Percentiles rank a stretch among this genome's conserved stretches.
phyloP scores from a whole-genome alignment of 2,888 invertebrate species.

The Plagiodera versicolora region DNA sequence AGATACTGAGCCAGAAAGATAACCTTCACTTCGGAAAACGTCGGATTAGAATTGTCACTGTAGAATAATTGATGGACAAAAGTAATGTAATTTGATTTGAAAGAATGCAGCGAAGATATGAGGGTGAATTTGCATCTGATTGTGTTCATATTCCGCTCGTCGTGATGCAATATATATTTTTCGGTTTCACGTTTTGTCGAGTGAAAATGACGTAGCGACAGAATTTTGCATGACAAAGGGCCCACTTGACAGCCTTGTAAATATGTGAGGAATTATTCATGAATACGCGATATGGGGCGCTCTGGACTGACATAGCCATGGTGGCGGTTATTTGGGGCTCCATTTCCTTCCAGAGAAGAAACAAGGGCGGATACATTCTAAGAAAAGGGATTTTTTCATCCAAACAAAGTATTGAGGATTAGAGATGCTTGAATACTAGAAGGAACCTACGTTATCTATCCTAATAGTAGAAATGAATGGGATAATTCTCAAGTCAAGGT shows the following conservation, averaged over 20 bases:
- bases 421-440: no score
- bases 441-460: no score
- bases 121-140: constrained; percentile 35
- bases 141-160: constrained; percentile 39
- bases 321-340: constrained; percentile 42
- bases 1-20: no score
- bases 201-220: constrained; percentile 57
- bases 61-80: no score
- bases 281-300: constrained; percentile 54
- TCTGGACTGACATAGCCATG: constrained; percentile 51
- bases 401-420: no score
- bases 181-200: constrained; percentile 52
- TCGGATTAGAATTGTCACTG: no score
- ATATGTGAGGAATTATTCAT: constrained; percentile 59
- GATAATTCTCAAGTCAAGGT: no score
- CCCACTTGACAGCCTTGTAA: constrained; percentile 56
- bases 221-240: constrained; percentile 58
- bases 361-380: constrained; percentile 30
- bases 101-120: constrained; percentile 10
- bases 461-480: no score
- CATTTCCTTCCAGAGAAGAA: constrained; percentile 54
- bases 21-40: no score
- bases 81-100: no score
- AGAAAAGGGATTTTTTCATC: constrained; percentile 1
- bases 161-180: constrained; percentile 41